Percentiles rank a stretch among this genome's conserved stretches.
These are phyloP conservation scores for Mystacornis crossleyi DNA, from an alignment of 2,113 vertebrate species.

Conservation along the genomic window DNA sequence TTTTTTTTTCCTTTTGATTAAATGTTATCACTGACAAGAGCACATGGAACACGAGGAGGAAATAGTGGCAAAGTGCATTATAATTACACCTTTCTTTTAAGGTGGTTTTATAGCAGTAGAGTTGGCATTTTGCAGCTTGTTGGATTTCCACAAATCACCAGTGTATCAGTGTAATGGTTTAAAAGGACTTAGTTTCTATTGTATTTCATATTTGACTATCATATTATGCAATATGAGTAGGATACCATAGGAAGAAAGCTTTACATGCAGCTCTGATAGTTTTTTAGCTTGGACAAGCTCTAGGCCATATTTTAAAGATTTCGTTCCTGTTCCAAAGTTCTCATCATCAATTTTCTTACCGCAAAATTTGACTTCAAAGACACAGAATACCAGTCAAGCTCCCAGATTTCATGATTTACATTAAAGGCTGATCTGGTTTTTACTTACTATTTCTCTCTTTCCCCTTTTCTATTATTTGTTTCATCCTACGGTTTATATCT, in stretches of 20 bases:
- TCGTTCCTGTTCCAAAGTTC: background rate
- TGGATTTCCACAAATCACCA: background rate
- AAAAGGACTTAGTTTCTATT: background rate
- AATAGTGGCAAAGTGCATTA: background rate
- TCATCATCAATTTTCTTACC: background rate
- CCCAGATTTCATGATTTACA: background rate
- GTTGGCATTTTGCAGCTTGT: background rate
- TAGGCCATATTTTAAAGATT: background rate
- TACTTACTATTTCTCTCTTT: background rate
- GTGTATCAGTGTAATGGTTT: background rate
- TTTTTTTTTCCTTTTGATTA: background rate
- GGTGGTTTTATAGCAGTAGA: background rate
- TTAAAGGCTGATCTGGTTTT: background rate
- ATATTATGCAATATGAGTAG: background rate
- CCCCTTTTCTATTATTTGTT: background rate
- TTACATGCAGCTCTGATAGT: accelerated
- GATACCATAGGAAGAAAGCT: background rate
- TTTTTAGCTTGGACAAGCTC: background rate
- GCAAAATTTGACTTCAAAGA: background rate
- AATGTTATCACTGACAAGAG: background rate
- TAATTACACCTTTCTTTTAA: background rate
- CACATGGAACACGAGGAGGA: background rate
- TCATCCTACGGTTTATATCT: background rate
- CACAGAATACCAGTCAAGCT: background rate
- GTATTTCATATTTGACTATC: background rate